A percentile compares a stretch with the other conserved stretches of the same genome.
Conservation (phyloP, 2,797 vertebrate genomes). For the Anisognathus igniventris region DNA sequence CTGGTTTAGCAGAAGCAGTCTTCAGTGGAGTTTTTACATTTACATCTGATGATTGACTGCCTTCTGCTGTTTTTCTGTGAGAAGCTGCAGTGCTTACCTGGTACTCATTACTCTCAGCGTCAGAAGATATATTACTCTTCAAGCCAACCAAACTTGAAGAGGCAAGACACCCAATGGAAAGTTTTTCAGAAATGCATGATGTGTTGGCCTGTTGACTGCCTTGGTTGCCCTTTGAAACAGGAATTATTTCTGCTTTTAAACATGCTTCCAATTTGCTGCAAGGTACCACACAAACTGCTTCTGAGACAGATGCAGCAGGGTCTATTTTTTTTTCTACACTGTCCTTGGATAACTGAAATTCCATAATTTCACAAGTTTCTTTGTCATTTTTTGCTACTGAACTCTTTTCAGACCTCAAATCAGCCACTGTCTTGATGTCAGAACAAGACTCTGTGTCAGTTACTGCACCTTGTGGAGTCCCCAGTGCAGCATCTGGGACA, state of each 20-base stretch:
- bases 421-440: background rate
- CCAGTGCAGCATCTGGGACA: background rate
- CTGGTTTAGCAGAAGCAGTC: constrained; percentile 57
- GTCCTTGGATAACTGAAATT: background rate
- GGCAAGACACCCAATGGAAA: background rate
- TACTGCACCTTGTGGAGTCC: constrained; percentile 24
- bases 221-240: background rate
- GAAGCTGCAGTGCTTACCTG: background rate
- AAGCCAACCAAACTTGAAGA: constrained; percentile 2
- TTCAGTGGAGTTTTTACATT: background rate
- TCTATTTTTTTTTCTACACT: background rate
- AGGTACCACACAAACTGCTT: background rate
- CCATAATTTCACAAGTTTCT: background rate
- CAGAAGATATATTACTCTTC: background rate
- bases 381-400: background rate
- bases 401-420: background rate
- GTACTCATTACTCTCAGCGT: background rate
- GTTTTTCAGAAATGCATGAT: background rate
- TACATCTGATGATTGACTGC: background rate
- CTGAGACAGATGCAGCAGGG: background rate
- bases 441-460: background rate
- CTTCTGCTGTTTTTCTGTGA: background rate
- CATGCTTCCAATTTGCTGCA: background rate
- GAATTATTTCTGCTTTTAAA: background rate
- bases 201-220: background rate